Evolutionary conservation across 2,113 vertebrate species (phyloP).

Genomic region (Chamaetylas fuelleborni): DNA sequence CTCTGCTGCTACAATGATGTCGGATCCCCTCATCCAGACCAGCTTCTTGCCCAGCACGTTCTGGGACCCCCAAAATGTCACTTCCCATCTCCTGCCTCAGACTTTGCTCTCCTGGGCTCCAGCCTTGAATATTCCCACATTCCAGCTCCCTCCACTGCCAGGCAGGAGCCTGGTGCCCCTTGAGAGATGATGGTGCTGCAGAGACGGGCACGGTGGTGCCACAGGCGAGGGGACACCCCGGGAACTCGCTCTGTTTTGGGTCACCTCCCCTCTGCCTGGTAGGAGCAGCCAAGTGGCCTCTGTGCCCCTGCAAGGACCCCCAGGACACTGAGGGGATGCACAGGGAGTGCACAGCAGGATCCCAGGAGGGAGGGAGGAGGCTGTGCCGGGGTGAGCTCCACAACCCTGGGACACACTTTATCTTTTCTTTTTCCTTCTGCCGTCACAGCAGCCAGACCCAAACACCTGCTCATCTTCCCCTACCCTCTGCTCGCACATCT

Average conservation of each 20-base stretch:
- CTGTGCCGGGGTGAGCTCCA: rapidly evolving
- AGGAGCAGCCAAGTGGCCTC: not conserved
- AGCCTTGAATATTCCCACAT: not conserved
- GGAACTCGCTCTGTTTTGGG: rapidly evolving
- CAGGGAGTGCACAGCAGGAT: rapidly evolving
- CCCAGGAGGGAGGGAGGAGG: not conserved
- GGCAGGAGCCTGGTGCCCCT: rapidly evolving
- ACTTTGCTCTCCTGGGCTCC: not conserved
- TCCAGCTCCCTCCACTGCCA: not conserved
- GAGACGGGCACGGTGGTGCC: rapidly evolving
- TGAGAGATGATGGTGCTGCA: not conserved
- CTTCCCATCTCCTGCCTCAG: not conserved
- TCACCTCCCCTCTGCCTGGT: not conserved
- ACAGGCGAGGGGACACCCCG: not conserved
- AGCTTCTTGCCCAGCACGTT: rapidly evolving
- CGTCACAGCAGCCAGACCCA: not conserved
- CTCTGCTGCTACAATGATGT: rapidly evolving
- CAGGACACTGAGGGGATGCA: rapidly evolving
- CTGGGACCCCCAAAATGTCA: not conserved
- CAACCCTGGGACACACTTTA: rapidly evolving
- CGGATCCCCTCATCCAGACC: not conserved
- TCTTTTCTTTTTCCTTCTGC: not conserved
- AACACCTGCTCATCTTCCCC: not conserved
- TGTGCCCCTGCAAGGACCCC: not conserved
- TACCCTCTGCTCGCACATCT: not conserved